phyloP scores from a whole-genome alignment of 2,888 invertebrate genomes.

The Epiblema foenella region DNA sequence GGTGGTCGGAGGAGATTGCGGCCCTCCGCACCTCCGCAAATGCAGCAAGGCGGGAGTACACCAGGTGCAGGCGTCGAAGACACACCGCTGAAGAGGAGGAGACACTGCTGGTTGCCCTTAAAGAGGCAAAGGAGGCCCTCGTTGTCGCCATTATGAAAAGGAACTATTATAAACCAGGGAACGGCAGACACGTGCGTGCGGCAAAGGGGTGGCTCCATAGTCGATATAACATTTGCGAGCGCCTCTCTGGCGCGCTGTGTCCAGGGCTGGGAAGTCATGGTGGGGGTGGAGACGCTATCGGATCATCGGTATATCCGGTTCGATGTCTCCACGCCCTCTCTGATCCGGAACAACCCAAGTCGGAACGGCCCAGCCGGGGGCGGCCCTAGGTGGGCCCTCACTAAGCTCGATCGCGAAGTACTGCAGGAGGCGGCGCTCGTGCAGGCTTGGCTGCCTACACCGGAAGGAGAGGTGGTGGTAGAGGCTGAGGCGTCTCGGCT shows the following conservation, averaged over 20 bases:
- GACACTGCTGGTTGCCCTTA: too few relatives aligned
- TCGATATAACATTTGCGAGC: not conserved
- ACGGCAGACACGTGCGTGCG: not conserved
- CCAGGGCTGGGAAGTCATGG: conserved; percentile 7
- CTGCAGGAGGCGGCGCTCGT: not conserved
- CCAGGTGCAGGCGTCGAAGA: too few relatives aligned
- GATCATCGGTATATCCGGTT: not conserved
- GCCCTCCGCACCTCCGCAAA: too few relatives aligned
- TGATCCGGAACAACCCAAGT: not conserved
- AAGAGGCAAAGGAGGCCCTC: too few relatives aligned
- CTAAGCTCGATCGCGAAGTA: not conserved
- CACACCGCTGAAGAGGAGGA: too few relatives aligned
- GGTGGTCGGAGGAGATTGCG: too few relatives aligned
- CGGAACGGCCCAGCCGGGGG: not conserved
- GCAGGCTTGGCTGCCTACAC: conserved; percentile 3
- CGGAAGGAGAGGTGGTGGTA: not conserved
- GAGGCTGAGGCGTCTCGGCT: not conserved
- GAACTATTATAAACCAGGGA: not conserved
- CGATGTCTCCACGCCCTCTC: not conserved
- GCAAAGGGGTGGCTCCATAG: not conserved
- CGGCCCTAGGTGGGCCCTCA: conserved; percentile 3
- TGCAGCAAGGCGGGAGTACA: too few relatives aligned
- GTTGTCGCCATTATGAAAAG: too few relatives aligned
- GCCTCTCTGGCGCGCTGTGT: not conserved
- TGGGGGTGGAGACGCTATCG: not conserved